Evolutionary conservation across 2,888 invertebrate genomes (phyloP).

Genomic region (Smittia aterrima): DNA sequence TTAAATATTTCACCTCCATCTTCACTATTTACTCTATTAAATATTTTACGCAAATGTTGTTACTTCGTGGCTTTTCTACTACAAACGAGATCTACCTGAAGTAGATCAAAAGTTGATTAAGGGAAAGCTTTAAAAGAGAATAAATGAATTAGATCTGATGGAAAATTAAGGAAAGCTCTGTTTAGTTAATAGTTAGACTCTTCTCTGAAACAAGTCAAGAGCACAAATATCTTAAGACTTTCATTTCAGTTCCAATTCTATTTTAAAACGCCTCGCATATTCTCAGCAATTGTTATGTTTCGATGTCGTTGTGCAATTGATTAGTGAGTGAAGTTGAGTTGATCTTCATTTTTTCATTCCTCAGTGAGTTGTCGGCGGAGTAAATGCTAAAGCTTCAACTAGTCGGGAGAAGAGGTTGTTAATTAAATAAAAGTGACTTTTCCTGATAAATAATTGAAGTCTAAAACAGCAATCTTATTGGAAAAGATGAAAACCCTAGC

Average conservation of each 20-base stretch:
- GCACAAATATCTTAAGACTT: too few relatives aligned
- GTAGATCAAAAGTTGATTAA: neutral
- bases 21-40: neutral
- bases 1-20: conserved; percentile 13
- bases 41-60: neutral
- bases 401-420: neutral
- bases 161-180: too few relatives aligned
- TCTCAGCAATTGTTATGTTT: too few relatives aligned
- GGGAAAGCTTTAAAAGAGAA: neutral
- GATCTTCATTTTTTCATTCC: neutral
- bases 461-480: neutral
- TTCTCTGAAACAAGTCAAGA: too few relatives aligned
- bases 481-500: neutral
- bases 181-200: too few relatives aligned
- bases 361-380: neutral
- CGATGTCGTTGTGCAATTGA: too few relatives aligned
- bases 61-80: neutral
- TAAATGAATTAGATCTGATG: neutral
- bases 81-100: neutral
- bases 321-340: too few relatives aligned
- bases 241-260: too few relatives aligned
- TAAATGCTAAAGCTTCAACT: neutral
- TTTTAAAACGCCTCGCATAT: too few relatives aligned
- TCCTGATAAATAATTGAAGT: neutral
- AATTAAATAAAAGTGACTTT: neutral